Base-by-base conservation (phyloP, 2,888 invertebrate species). In the Zootermopsis nevadensis region DNA sequence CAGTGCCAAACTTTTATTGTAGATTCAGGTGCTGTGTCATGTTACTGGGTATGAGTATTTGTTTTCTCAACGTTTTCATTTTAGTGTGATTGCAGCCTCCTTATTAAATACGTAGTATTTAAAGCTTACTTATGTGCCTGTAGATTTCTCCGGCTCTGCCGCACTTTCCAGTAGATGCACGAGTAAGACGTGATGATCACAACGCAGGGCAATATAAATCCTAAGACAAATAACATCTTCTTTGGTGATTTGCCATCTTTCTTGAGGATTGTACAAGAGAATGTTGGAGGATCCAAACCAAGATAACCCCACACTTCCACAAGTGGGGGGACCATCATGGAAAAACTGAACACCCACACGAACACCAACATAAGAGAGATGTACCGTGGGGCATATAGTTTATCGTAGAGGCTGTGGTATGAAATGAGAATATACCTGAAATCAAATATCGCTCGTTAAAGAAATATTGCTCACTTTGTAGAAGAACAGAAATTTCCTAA, bases 251-350 rank as follows among this genome's bases (percentile, higher is more conserved):
- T 91, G 67, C 94, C 95, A 87, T 95, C 91, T 87, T 95, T 94
- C 85, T 93, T 92, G 79, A 97, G 91, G 86, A 97, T 97, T 33
- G 97, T 98, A 89, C 98, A 98, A 0, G 97, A 97, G 89, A 97
- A 97, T 2, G 97, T 96, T 31, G 93, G 91, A 42, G 92, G 91
- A 86, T 97, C 95, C 60, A 97, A 90, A 0, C 97, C 97, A 85
- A 98, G 91, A 86, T 93, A 93, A 27, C 97, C 97, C 97, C 97
- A 97, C 30, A 95, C 90, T 81, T 95, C 96, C 19, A 96, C 89
- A 33, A 96, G 90, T 0, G 97, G 95, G 7, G 96, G 96, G 35
- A 96, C 93, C 92, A 95, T 92, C 85, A 95, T 91, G 0, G 93
- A 90, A 88, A 95, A 94, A 67, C 96, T 94, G 86, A 96, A 92